phyloP scores from a whole-genome alignment of 2,113 vertebrate species.

The Cynoglossus semilaevis region DNA sequence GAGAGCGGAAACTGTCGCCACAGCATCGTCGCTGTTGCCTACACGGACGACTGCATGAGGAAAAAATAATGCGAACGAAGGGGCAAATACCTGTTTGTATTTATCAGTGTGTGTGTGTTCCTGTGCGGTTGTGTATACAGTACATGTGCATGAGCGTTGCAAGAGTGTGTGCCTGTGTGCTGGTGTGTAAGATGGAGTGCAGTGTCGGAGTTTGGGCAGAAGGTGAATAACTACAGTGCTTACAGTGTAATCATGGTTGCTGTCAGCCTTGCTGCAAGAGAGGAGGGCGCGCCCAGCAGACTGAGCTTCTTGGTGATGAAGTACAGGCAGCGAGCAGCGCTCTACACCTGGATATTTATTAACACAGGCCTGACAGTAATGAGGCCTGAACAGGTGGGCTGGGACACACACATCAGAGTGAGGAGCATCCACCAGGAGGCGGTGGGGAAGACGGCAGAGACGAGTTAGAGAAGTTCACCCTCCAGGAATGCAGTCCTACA shows the following conservation, averaged over 20 bases:
- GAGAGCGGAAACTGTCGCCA: constrained; percentile 22
- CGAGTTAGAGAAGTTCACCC: constrained; percentile 70
- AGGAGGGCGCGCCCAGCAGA: constrained; percentile 65
- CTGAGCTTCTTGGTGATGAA: constrained; percentile 75
- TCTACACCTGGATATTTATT: constrained; percentile 83
- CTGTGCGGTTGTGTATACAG: constrained; percentile 33
- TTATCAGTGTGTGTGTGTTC: constrained; percentile 63
- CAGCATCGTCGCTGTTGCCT: constrained; percentile 34
- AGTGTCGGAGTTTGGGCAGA: constrained; percentile 76
- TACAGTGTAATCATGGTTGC: constrained; percentile 81
- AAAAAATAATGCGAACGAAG: constrained; percentile 67
- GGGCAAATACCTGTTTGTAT: constrained; percentile 66
- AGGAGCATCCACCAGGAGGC: constrained; percentile 70
- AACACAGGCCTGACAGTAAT: constrained; percentile 80
- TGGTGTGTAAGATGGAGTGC: constrained; percentile 73
- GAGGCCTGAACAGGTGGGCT: constrained; percentile 80
- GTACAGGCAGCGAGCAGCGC: constrained; percentile 70
- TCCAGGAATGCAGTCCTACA: constrained; percentile 50
- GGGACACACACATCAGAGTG: constrained; percentile 79
- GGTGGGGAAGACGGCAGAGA: constrained; percentile 56
- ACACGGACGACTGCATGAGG: constrained; percentile 35
- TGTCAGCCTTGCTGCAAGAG: constrained; percentile 72
- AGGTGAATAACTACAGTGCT: constrained; percentile 80
- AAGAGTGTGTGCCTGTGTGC: constrained; percentile 53
- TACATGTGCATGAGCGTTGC: constrained; percentile 38